These are phyloP conservation scores for Sabellastarte sp. DNA, from an alignment of 2,888 invertebrate genomes.

Conservation along the genomic window DNA sequence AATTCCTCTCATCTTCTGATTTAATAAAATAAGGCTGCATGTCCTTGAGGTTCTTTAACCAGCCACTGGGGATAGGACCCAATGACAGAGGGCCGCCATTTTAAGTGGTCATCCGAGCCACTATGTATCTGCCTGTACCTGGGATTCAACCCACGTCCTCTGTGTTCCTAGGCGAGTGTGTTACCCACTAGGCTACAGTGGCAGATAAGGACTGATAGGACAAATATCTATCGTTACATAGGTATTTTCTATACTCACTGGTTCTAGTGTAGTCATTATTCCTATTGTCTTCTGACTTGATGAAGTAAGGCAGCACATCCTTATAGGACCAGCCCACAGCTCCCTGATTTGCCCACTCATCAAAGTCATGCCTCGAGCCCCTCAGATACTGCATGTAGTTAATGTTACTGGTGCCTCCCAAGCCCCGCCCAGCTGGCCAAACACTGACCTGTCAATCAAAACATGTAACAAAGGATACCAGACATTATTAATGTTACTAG, in stretches of 20 bases:
- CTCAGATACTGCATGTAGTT: conserved; percentile 37
- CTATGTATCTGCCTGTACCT: no score
- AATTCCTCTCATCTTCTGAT: conserved; percentile 35
- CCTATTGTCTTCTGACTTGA: conserved; percentile 35
- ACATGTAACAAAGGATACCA: no score
- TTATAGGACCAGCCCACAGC: conserved; percentile 35
- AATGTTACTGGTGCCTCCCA: conserved; percentile 32
- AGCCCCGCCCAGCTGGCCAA: conserved; percentile 27
- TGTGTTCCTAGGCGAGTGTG: no score
- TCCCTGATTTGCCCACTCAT: conserved; percentile 33
- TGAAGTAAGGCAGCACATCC: conserved; percentile 36
- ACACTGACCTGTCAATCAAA: conserved; percentile 20
- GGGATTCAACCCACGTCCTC: no score
- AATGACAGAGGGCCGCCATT: no score
- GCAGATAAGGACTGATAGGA: no score
- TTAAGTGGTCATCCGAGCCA: no score
- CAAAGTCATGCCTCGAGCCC: conserved; percentile 35
- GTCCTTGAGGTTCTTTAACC: no score
- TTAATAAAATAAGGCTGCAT: conserved; percentile 37
- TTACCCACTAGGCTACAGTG: no score
- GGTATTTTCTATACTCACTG: conserved; percentile 19
- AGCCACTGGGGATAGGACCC: no score
- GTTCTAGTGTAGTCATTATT: conserved; percentile 32
- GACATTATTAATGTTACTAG: no score
- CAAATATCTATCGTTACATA: no score